phyloP scores from a whole-genome alignment of 2,113 vertebrate species.

The Lepus timidus region DNA sequence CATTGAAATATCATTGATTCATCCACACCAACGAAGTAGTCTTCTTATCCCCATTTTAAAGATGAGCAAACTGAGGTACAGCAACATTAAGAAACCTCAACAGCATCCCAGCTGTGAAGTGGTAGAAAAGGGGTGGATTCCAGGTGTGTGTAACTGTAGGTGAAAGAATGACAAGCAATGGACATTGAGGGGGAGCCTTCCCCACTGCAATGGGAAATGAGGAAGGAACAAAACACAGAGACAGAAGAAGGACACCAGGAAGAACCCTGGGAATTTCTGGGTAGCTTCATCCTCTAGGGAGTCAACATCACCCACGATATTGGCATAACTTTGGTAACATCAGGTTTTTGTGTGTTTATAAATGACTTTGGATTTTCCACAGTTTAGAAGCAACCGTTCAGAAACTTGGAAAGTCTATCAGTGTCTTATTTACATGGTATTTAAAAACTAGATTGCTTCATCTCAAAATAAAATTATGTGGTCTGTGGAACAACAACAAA shows the following conservation, averaged over 20 bases:
- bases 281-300: conserved; percentile 41
- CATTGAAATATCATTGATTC: neutral
- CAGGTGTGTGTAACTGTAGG: neutral
- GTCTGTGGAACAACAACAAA: neutral
- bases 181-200: neutral
- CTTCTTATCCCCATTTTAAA: conserved; percentile 40
- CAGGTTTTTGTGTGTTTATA: conserved; percentile 42
- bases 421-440: conserved; percentile 53
- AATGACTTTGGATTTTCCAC: conserved; percentile 61
- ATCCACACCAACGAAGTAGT: neutral
- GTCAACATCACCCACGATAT: neutral
- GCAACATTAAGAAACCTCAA: neutral
- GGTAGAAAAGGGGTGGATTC: neutral
- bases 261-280: conserved; percentile 46
- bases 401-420: conserved; percentile 71
- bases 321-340: conserved; percentile 66
- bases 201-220: neutral
- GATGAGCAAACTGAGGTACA: neutral
- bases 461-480: conserved; percentile 64
- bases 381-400: conserved; percentile 37
- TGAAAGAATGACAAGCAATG: conserved; percentile 7
- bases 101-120: neutral
- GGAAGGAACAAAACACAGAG: conserved; percentile 55
- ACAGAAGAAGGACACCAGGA: conserved; percentile 47
- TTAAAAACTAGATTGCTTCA: conserved; percentile 57